Evolutionary conservation across 2,113 vertebrate species (phyloP).

Genomic region (Callithrix jacchus): DNA sequence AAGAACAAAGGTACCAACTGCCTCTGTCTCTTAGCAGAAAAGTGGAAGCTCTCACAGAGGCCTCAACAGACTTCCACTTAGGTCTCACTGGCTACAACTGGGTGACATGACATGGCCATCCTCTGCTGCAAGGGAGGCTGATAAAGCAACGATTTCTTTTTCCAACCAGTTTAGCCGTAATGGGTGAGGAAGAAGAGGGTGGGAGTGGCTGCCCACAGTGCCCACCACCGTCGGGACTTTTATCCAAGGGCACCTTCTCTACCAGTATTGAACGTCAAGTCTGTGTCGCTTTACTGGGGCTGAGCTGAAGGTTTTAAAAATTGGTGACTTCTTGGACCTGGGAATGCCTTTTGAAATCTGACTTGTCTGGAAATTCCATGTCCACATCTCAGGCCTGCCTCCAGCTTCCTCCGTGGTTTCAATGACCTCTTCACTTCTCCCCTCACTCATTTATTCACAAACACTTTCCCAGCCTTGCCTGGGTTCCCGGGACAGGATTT

Average conservation of each 20-base stretch:
- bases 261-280: not conserved
- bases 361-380: not conserved
- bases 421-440: not conserved
- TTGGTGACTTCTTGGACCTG: not conserved
- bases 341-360: not conserved
- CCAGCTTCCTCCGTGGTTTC: not conserved
- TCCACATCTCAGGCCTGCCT: not conserved
- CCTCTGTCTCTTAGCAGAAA: not conserved
- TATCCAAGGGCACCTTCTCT: not conserved
- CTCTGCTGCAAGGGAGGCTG: not conserved
- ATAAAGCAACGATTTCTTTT: not conserved
- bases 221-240: not conserved
- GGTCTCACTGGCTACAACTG: not conserved
- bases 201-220: not conserved
- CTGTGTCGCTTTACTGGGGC: not conserved
- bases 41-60: not conserved
- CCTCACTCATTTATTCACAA: too few relatives aligned
- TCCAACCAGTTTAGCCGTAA: not conserved
- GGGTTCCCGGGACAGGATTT: not conserved
- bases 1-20: not conserved
- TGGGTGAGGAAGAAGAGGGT: not conserved
- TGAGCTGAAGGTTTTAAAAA: not conserved
- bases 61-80: not conserved
- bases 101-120: not conserved
- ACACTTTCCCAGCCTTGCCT: not conserved